Evolutionary conservation across 1,140 invertebrate genomes (phyloP).

Genomic region (Aphidius ervi): DNA sequence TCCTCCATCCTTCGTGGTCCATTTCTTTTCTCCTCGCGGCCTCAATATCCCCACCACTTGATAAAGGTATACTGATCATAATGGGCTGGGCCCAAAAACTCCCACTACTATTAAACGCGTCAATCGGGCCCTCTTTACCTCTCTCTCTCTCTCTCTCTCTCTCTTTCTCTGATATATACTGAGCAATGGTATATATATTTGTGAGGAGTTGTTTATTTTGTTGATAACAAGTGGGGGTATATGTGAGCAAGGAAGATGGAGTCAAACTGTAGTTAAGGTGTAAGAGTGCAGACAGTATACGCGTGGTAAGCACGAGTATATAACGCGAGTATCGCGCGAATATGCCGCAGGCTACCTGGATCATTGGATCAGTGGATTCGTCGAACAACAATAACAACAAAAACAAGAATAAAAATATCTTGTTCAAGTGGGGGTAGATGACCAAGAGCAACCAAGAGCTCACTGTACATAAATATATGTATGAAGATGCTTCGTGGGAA

Average conservation of each 20-base stretch:
- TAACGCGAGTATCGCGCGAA: constrained; percentile 12
- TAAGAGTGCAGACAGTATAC: constrained; percentile 11
- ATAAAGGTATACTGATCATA: constrained; percentile 15
- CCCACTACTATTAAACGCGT: too few relatives aligned
- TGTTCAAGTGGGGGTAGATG: too few relatives aligned
- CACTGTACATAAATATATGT: too few relatives aligned
- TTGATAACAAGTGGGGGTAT: not conserved
- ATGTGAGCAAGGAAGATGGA: not conserved
- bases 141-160: constrained; percentile 5
- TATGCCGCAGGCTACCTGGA: not conserved
- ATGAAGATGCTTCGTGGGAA: too few relatives aligned
- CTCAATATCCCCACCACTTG: constrained; percentile 16
- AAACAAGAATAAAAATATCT: too few relatives aligned
- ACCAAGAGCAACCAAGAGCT: too few relatives aligned
- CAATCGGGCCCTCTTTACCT: constrained; percentile 1
- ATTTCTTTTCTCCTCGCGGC: constrained; percentile 23
- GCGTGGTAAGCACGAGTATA: constrained; percentile 15
- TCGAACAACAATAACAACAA: too few relatives aligned
- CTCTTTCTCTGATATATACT: too few relatives aligned
- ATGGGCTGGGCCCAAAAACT: constrained; percentile 7
- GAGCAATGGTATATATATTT: too few relatives aligned
- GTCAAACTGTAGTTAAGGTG: not conserved
- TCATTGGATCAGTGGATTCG: too few relatives aligned
- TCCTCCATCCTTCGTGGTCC: constrained; percentile 31
- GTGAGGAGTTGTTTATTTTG: constrained; percentile 6